phyloP scores from a whole-genome alignment of 1,140 invertebrate species.

The Laupala kohalensis region DNA sequence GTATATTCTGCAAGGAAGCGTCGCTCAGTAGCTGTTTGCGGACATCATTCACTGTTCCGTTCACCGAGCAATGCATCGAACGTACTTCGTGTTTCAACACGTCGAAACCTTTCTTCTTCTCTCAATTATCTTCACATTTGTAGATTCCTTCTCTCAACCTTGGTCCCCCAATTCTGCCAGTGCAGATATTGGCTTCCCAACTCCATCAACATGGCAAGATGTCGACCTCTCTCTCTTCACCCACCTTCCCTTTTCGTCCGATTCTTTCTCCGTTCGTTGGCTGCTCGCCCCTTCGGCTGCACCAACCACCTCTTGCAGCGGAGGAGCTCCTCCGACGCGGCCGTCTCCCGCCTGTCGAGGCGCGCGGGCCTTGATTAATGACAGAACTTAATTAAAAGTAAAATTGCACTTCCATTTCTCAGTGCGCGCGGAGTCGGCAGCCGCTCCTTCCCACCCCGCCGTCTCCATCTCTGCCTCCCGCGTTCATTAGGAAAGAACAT shows the following conservation, averaged over 20 bases:
- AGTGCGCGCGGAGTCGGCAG: not conserved
- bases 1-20: too few species aligned
- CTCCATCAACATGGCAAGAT: not conserved
- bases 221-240: not conserved
- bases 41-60: too few species aligned
- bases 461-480: not conserved
- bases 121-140: too few species aligned
- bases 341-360: not conserved
- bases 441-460: not conserved
- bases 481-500: constrained; percentile 15
- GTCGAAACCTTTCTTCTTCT: not conserved
- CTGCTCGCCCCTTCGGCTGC: too few species aligned
- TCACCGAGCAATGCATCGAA: too few species aligned
- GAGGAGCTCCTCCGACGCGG: not conserved
- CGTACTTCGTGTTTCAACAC: too few species aligned
- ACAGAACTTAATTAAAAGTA: constrained; percentile 22
- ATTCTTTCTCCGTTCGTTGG: too few species aligned
- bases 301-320: not conserved
- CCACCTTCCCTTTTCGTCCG: not conserved
- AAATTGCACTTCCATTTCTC: constrained; percentile 20
- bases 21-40: too few species aligned
- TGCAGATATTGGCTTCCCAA: not conserved
- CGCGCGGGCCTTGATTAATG: constrained; percentile 19
- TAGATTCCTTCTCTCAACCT: not conserved
- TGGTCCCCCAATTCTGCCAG: not conserved